phyloP scores from a whole-genome alignment of 2,888 invertebrate genomes.

The Caenorhabditis wallacei region DNA sequence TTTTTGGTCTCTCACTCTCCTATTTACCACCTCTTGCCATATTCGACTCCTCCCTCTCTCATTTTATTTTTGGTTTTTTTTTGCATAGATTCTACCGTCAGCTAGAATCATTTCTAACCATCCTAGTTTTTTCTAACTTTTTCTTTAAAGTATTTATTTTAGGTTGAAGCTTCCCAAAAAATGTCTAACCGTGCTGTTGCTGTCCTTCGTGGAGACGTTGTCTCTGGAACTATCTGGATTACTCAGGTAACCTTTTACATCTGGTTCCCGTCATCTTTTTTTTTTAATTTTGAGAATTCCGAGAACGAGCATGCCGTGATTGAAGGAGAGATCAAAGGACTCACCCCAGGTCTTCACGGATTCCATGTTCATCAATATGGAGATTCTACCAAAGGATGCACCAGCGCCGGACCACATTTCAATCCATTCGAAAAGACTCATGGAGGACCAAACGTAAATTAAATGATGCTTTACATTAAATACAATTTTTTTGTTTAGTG shows the following conservation, averaged over 20 bases:
- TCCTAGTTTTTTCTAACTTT: not conserved
- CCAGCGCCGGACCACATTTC: conserved; percentile 84
- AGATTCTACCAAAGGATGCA: conserved; percentile 83
- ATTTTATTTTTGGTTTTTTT: not conserved
- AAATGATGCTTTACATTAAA: not conserved
- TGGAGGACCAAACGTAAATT: conserved; percentile 81
- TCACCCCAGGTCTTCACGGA: conserved; percentile 82
- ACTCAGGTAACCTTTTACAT: conserved; percentile 70
- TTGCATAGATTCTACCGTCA: conserved; percentile 12
- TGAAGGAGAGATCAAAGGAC: conserved; percentile 81
- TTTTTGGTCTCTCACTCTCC: conserved; percentile 32
- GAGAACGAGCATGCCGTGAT: conserved; percentile 75
- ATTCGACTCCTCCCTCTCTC: conserved; percentile 7
- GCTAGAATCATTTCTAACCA: not conserved
- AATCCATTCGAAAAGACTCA: conserved; percentile 83
- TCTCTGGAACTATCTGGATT: conserved; percentile 77
- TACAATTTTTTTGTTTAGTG: conserved; percentile 59
- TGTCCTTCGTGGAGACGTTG: conserved; percentile 75
- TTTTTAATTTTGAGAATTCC: conserved; percentile 66
- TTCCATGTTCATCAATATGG: conserved; percentile 83
- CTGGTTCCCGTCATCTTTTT: not conserved
- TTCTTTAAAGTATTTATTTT: no score
- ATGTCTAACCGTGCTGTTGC: conserved; percentile 80
- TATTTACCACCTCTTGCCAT: conserved; percentile 37
- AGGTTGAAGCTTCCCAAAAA: conserved; percentile 66